Evolutionary conservation across 37 sponge, comb jelly and placozoan genomes (phyloP), one percentile per base, ranked within the genome.

Genomic region (Chondrosia reniformis): DNA sequence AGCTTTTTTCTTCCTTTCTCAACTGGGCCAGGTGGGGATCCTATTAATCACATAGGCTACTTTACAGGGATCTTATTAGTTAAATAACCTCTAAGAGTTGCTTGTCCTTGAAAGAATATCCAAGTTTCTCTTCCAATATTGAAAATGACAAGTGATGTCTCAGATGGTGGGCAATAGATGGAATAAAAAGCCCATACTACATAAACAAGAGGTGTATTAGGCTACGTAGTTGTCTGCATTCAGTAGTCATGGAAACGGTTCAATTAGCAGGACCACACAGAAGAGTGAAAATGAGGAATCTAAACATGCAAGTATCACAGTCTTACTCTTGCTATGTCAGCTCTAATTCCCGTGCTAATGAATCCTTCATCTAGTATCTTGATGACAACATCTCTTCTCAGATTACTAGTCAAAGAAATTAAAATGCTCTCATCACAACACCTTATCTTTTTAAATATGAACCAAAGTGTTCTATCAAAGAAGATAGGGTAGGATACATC

Each of bases 31-130:
- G n/a, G n/a, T n/a, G n/a, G n/a, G n/a, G n/a, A n/a, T n/a, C n/a
- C n/a, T n/a, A n/a, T n/a, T n/a, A n/a, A n/a, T n/a, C n/a, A n/a
- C n/a, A n/a, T n/a, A n/a, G n/a, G n/a, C n/a, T n/a, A n/a, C n/a
- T n/a, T n/a, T n/a, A n/a, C n/a, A n/a, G n/a, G n/a, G n/a, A n/a
- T n/a, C n/a, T n/a, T n/a, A n/a, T n/a, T n/a, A n/a, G n/a, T n/a
- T n/a, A n/a, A n/a, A n/a, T n/a, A n/a, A 88, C 88, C 76, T 78
- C 42, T 0, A 88, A 80, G 2, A 88, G 67, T 13, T 24, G 30
- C 59, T 63, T 67, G 78, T 88, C 79, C 44, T 62, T 81, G 63
- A 92, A 92, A 22, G 40, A n/a, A 45, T 88, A 92, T 27, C 49
- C 33, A 7, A 92, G 56, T 12, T 45, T 66, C 32, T 65, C 61